These are phyloP conservation scores for Spinibarbus caldwelli DNA, from an alignment of 2,797 vertebrate genomes.

Conservation along the genomic window DNA sequence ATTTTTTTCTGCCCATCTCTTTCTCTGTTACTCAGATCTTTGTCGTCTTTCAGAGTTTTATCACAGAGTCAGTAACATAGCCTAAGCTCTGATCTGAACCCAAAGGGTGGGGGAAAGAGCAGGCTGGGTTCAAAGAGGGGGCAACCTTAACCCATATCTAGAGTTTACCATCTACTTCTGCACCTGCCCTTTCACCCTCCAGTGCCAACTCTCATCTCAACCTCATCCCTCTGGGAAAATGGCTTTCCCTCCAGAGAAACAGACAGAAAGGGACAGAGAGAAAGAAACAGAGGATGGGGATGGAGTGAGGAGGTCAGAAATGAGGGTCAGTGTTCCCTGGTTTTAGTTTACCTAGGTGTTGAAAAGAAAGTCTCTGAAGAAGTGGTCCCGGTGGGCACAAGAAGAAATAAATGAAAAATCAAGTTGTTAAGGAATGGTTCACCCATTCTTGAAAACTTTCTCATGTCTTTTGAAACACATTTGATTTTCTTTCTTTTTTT, in stretches of 20 bases:
- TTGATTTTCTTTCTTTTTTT: not conserved
- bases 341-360: conserved; percentile 18
- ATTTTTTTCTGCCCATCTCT: conserved; percentile 35
- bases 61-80: conserved; percentile 34
- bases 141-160: conserved; percentile 56
- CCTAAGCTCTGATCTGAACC: conserved; percentile 40
- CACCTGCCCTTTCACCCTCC: conserved; percentile 50
- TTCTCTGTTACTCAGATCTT: conserved; percentile 34
- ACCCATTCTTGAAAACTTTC: not conserved
- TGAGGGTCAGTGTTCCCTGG: conserved; percentile 18
- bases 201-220: conserved; percentile 43
- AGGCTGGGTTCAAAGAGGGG: conserved; percentile 48
- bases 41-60: conserved; percentile 21
- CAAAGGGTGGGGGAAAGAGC: conserved; percentile 48
- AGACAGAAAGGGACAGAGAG: conserved; percentile 22
- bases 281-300: conserved; percentile 16
- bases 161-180: conserved; percentile 43
- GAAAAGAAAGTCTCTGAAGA: conserved; percentile 24
- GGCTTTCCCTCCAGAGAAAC: conserved; percentile 62
- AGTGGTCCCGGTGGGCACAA: not conserved
- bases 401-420: conserved; percentile 5
- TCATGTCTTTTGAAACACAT: not conserved
- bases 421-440: not conserved
- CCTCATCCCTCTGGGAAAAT: conserved; percentile 72
- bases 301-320: conserved; percentile 38